Percentiles rank a stretch among this genome's conserved stretches.
phyloP scores from a whole-genome alignment of 2,113 vertebrate species.

The Oceanodroma tethys region DNA sequence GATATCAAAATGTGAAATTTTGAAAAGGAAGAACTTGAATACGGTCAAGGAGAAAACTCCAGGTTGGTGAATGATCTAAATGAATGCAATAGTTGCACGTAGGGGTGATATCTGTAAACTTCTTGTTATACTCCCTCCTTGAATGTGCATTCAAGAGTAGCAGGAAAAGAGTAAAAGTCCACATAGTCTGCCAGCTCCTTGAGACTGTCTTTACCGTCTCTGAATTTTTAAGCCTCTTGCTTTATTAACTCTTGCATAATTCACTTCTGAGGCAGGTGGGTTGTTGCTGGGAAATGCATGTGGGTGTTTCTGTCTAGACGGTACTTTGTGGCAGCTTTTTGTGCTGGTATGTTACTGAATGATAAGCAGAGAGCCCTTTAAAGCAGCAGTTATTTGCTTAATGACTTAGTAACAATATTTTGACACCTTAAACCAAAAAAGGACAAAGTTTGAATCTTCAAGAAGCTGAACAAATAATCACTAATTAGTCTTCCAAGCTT shows the following conservation, averaged over 20 bases:
- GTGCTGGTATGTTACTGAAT: neutral
- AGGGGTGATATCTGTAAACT: neutral
- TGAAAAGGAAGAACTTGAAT: neutral
- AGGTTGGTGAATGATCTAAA: neutral
- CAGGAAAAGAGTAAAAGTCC: neutral
- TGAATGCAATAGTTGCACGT: rapidly evolving
- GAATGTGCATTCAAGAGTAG: neutral
- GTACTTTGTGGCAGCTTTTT: neutral
- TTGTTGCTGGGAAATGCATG: neutral
- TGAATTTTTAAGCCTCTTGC: neutral
- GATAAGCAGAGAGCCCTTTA: neutral
- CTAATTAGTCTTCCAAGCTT: neutral
- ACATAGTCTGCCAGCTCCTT: neutral
- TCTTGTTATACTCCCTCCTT: neutral
- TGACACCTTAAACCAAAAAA: neutral
- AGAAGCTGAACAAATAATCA: neutral
- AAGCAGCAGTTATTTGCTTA: neutral
- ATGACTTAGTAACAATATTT: neutral
- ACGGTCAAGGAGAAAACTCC: neutral
- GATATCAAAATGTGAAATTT: neutral
- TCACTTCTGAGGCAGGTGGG: neutral
- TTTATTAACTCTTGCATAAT: neutral
- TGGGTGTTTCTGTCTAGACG: neutral
- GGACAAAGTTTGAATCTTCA: neutral
- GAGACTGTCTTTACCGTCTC: neutral